Base-by-base conservation (phyloP, 2,797 vertebrate genomes). In the Leucoraja ocellata region DNA sequence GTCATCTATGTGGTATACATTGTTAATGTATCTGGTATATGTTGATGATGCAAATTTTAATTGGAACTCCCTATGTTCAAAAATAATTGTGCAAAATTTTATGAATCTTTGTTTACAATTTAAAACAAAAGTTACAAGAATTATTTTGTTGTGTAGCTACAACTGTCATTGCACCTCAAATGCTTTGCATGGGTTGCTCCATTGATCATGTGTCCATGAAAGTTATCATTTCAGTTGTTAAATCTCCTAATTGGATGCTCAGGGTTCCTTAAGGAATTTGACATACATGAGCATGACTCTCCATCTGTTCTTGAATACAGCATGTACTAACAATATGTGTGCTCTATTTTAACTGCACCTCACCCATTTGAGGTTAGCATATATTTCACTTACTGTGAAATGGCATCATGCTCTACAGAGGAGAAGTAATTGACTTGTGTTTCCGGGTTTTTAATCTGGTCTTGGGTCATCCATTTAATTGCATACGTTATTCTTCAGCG, bases 191-290 rank as follows among this genome's bases (percentile, higher is more conserved):
- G 2, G 84, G 5, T 16, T 86, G 6, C 83, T 32, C 58, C n/a
- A 61, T 88, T 88, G 84, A 68, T 32, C 84, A 65, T 36, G 23
- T 18, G 36, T 88, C 63, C 68, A 63, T 8, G n/a, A 32, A 88
- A 88, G 84, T 88, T 65, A 68, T 65, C 61, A 65, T 68, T 68
- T 88, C 7, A 88, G 6, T 63, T 36, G n/a, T 32, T 32, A 88
- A 68, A 88, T 68, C 63, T 88, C 63, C n/a, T 88, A 88, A 88
- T 88, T 88, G 84, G 84, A 68, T 88, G 65, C 84, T 88, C 84
- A 36, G 63, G 63, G 84, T 36, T 88, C 63, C 84, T 88, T 32
- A 68, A 88, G 84, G n/a, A 88, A 18, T 32, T 88, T 88, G 61
- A 88, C 23, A 36, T 65, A 32, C 63, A 88, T n/a, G n/a, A 23